Evolutionary conservation across 2,797 vertebrate genomes (phyloP), one percentile per base, ranked within the genome.

Genomic region (Prunella strophiata): DNA sequence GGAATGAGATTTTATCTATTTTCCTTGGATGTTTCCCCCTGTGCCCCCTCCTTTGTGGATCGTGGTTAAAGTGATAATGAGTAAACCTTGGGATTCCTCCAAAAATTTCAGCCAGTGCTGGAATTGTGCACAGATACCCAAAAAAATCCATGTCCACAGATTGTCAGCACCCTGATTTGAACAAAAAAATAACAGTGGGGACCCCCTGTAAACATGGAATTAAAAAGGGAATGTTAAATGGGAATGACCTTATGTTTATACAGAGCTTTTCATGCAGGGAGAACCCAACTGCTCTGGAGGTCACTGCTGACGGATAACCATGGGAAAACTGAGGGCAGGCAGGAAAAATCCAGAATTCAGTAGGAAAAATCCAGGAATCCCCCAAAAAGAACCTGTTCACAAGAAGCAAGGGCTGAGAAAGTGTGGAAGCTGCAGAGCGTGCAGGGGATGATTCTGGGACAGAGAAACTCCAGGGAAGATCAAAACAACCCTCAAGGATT

Each of bases 11-110:
- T 95, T 93, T 90, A 78, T 65, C 86, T 96, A 43, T 97, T 96
- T 97, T 95, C 93, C 92, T 97, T 96, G 95, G 97, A 97, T n/a
- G 72, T 80, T 91, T 96, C 89, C 59, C 68, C 66, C 87, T 30
- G 82, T 59, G 10, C 73, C 89, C 85, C 58, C 42, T 94, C 77
- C 67, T 96, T 91, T 82, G 80, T 80, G 95, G 80, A 59, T 32
- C 72, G 85, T 51, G 90, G 79, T 91, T 82, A 20, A 91, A 95
- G 85, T 92, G 96, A 85, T 94, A 96, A 97, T 97, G 94, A 96
- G 93, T 45, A 89, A 94, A 93, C 62, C 72, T 89, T 91, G 94
- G 66, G 94, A 71, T 78, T 80, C 88, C 67, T 91, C 92, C 94
- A 94, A 72, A 96, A 95, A 76, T 11, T 42, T 43, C 72, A 67